Percentiles rank a stretch among this genome's conserved stretches.
These are phyloP conservation scores for Pachyuromys duprasi DNA, from an alignment of 2,797 vertebrate species.

Conservation along the genomic window DNA sequence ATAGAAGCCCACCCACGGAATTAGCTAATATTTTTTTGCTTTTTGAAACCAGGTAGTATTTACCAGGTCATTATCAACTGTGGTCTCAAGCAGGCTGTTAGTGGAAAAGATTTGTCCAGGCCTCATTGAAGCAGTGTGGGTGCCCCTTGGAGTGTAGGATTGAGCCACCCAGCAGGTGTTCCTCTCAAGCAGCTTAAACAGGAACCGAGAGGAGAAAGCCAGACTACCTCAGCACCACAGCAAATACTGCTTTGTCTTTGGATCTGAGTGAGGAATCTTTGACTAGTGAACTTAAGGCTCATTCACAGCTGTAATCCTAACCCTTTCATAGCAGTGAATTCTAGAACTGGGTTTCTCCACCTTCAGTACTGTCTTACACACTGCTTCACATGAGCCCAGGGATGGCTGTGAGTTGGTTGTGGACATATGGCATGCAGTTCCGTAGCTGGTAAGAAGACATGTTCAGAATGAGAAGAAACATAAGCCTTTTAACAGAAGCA, in stretches of 20 bases:
- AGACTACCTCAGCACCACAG: fast-evolving
- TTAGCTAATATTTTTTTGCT: background rate
- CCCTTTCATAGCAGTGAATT: background rate
- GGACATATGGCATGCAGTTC: background rate
- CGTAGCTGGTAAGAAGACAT: too few species aligned
- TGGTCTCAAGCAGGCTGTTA: background rate
- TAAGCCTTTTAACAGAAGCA: fast-evolving
- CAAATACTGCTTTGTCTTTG: background rate
- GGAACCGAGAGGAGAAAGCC: background rate
- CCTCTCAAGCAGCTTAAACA: background rate
- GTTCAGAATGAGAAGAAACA: background rate
- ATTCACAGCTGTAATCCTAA: fast-evolving
- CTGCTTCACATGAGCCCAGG: background rate
- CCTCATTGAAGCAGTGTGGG: background rate
- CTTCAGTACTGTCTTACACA: background rate
- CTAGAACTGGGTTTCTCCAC: background rate
- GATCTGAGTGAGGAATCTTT: background rate
- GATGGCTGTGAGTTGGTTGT: background rate
- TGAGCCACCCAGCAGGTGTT: background rate
- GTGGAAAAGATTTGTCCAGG: background rate
- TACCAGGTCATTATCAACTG: background rate
- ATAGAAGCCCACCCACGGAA: background rate
- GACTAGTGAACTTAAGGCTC: background rate
- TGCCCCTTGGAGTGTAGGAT: background rate
- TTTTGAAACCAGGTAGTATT: background rate